These are phyloP conservation scores for Melanophora roralis DNA, from an alignment of 2,888 invertebrate genomes.

Conservation along the genomic window DNA sequence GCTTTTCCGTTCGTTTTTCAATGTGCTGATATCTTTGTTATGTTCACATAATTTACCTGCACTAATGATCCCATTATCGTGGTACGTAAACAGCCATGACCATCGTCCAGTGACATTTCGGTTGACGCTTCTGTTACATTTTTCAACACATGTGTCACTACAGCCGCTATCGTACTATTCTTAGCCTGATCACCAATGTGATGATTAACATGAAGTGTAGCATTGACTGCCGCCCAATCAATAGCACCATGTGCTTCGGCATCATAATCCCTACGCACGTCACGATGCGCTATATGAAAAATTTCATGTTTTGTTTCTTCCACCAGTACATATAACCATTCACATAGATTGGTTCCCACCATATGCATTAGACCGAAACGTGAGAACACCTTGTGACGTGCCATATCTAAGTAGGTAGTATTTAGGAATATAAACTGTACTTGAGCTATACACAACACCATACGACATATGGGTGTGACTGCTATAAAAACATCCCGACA, in stretches of 20 bases:
- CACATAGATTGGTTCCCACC: constrained; percentile 94
- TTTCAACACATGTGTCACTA: constrained; percentile 45
- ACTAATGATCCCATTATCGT: constrained; percentile 85
- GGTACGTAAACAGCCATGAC: constrained; percentile 79
- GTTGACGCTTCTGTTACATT: constrained; percentile 61
- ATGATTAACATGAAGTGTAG: constrained; percentile 63
- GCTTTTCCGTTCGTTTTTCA: too few species aligned
- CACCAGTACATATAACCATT: constrained; percentile 92
- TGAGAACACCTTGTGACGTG: constrained; percentile 84
- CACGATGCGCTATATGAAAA: constrained; percentile 81
- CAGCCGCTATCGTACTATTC: constrained; percentile 52
- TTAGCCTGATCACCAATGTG: constrained; percentile 46
- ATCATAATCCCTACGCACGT: constrained; percentile 62
- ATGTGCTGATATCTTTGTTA: neutral
- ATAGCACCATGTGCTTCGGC: constrained; percentile 61
- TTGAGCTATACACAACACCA: constrained; percentile 91
- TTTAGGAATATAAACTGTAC: constrained; percentile 96
- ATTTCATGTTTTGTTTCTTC: constrained; percentile 94
- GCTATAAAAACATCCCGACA: constrained; percentile 83
- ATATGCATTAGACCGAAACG: constrained; percentile 94
- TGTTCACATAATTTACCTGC: constrained; percentile 79
- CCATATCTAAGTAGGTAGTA: constrained; percentile 85
- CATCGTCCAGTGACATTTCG: constrained; percentile 13
- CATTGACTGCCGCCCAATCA: constrained; percentile 69
- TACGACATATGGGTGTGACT: constrained; percentile 88